phyloP scores from a whole-genome alignment of 2,888 invertebrate species.

The Drosophila monieri region DNA sequence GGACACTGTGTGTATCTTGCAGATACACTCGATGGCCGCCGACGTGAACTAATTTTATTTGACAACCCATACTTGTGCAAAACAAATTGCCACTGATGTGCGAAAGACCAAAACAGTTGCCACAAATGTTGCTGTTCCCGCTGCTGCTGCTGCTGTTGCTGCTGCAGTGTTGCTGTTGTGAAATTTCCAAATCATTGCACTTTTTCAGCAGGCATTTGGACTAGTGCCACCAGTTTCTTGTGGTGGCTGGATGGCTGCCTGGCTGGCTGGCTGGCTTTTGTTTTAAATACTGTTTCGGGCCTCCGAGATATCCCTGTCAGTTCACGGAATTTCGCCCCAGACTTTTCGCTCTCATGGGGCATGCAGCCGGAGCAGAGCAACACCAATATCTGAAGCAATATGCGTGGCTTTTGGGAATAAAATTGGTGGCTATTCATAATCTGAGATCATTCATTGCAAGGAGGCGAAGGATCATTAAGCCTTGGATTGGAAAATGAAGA shows the following conservation, averaged over 20 bases:
- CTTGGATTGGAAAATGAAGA: too few species aligned
- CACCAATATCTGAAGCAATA: constrained; percentile 8
- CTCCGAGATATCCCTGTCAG: constrained; percentile 61
- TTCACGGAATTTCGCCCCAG: constrained; percentile 61
- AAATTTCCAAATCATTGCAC: constrained; percentile 82
- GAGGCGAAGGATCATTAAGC: not conserved
- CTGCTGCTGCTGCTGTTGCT: constrained; percentile 20
- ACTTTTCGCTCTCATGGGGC: constrained; percentile 32
- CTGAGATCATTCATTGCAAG: not conserved
- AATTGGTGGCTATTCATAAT: not conserved
- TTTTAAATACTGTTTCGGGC: constrained; percentile 38
- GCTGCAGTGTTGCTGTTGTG: constrained; percentile 42
- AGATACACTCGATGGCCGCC: constrained; percentile 57
- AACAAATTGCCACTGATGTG: constrained; percentile 83
- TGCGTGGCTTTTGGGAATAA: not conserved
- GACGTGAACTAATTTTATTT: constrained; percentile 82
- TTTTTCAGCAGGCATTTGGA: constrained; percentile 63
- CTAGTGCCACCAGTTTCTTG: constrained; percentile 47
- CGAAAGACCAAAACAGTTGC: constrained; percentile 79
- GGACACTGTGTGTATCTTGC: constrained; percentile 16
- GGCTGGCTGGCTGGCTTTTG: constrained; percentile 13
- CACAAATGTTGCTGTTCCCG: constrained; percentile 37
- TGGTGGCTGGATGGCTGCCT: not conserved
- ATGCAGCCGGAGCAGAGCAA: constrained; percentile 17
- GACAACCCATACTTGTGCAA: constrained; percentile 83